Conservation (phyloP, 2,888 invertebrate species). For the Patella depressa region DNA sequence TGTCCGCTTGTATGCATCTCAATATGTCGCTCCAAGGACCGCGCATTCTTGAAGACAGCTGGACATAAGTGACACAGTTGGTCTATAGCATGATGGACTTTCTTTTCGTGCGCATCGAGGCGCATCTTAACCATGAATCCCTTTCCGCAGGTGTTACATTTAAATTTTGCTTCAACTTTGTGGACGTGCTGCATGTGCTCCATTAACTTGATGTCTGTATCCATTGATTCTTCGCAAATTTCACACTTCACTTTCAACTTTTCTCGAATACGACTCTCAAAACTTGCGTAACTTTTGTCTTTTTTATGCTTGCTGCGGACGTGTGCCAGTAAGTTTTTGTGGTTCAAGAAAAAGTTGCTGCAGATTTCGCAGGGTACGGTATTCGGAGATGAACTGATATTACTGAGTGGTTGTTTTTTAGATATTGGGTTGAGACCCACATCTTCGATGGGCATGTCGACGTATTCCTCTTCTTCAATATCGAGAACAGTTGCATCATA, state of each 20-base stretch:
- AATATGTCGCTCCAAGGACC: background rate
- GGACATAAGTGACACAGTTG: background rate
- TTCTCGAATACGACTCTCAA: background rate
- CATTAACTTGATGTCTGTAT: background rate
- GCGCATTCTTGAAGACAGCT: background rate
- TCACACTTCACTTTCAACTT: conserved; percentile 1
- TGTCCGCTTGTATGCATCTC: background rate
- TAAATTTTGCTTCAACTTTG: background rate
- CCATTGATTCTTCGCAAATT: background rate
- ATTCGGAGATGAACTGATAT: background rate
- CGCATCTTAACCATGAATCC: background rate
- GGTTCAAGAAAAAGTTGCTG: background rate
- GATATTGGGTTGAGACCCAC: too few species aligned
- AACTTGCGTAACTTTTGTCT: background rate
- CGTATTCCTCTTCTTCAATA: background rate
- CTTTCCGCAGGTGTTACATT: background rate
- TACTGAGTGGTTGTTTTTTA: background rate
- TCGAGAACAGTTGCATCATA: background rate
- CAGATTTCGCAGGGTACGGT: background rate
- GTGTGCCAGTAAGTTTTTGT: background rate
- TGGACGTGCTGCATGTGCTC: background rate
- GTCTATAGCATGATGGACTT: background rate
- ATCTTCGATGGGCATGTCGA: background rate
- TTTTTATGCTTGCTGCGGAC: background rate
- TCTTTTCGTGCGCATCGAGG: background rate